Percentiles rank a stretch among this genome's conserved stretches.
These are phyloP conservation scores for Rhagoletis pomonella DNA, from an alignment of 1,140 invertebrate species.

Conservation along the genomic window DNA sequence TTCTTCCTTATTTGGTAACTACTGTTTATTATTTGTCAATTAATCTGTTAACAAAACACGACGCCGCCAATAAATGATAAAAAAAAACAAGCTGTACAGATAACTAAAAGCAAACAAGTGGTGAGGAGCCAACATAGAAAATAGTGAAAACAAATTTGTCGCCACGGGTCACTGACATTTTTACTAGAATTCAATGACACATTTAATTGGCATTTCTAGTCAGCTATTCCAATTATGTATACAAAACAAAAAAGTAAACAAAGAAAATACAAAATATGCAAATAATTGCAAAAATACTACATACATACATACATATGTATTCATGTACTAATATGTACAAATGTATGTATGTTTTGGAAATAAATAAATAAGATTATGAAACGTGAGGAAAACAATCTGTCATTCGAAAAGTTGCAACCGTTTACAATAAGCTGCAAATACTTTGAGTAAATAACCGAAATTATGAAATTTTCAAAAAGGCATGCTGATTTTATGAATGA, in stretches of 20 bases:
- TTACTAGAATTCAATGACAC: constrained; percentile 66
- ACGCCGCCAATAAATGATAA: background rate
- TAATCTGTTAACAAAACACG: background rate
- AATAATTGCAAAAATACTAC: background rate
- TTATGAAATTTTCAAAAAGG: constrained; percentile 4
- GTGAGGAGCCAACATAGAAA: background rate
- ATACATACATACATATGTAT: background rate
- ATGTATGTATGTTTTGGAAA: too few species aligned
- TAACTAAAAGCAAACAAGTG: background rate
- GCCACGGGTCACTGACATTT: constrained; percentile 65
- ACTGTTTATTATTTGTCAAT: constrained; percentile 5
- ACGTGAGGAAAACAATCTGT: too few species aligned
- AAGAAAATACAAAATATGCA: background rate
- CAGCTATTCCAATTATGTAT: background rate
- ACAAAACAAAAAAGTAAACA: constrained; percentile 50
- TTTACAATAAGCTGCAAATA: background rate
- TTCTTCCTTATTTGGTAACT: background rate
- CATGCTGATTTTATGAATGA: constrained; percentile 4
- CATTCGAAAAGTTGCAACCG: background rate
- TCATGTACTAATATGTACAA: background rate
- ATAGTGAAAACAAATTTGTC: constrained; percentile 53
- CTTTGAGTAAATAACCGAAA: background rate
- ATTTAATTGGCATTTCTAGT: constrained; percentile 58
- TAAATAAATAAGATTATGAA: too few species aligned
- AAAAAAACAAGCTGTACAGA: background rate